These are phyloP conservation scores for Triplophysa dalaica DNA, from an alignment of 2,113 vertebrate species.

Conservation along the genomic window DNA sequence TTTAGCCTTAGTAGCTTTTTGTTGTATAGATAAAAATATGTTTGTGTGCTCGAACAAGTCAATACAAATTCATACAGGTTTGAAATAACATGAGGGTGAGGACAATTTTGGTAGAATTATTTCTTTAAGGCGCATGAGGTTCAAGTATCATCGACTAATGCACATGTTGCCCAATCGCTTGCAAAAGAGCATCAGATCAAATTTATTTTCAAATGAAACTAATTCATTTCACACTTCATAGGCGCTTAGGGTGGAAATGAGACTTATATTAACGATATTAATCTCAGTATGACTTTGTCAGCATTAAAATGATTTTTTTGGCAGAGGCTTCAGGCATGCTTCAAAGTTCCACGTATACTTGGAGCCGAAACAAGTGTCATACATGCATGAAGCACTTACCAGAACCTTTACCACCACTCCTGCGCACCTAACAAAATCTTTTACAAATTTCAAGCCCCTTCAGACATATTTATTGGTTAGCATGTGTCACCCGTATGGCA, in stretches of 20 bases:
- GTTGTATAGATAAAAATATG: not conserved
- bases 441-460: slow-evolving; percentile 16
- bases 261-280: not conserved
- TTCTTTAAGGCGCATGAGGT: not conserved
- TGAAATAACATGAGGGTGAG: not conserved
- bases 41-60: not conserved
- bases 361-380: slow-evolving; percentile 8
- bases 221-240: not conserved
- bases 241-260: not conserved
- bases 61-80: not conserved
- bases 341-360: slow-evolving; percentile 22
- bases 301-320: slow-evolving; percentile 10
- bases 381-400: slow-evolving; percentile 51
- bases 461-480: not conserved
- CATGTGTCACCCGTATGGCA: slow-evolving; percentile 42
- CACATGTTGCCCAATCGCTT: not conserved
- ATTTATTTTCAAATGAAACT: not conserved
- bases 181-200: not conserved
- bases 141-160: not conserved
- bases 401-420: slow-evolving; percentile 20
- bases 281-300: slow-evolving; percentile 17
- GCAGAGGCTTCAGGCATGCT: slow-evolving; percentile 36
- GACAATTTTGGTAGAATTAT: too few species aligned
- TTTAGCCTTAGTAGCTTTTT: too few species aligned
- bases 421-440: slow-evolving; percentile 15